phyloP scores from a whole-genome alignment of 1,140 invertebrate species.

The Bombus cullumanus region DNA sequence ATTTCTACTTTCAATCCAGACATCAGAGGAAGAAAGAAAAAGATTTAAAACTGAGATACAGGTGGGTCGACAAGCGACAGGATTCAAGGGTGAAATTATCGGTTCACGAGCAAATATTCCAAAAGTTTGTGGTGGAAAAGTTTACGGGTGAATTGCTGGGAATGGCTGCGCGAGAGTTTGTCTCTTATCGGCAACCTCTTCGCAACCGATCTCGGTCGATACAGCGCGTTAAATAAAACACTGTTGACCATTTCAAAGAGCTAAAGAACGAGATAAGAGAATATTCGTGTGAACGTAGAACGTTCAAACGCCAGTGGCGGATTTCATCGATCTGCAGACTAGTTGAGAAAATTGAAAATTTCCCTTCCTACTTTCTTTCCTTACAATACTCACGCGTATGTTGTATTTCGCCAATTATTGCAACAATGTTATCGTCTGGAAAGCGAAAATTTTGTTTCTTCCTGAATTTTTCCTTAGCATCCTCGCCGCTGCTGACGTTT shows the following conservation, averaged over 20 bases:
- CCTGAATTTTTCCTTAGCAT: not conserved
- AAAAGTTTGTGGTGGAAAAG: not conserved
- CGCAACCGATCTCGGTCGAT: not conserved
- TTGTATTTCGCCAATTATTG: not conserved
- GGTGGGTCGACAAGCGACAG: not conserved
- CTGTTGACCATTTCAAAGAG: not conserved
- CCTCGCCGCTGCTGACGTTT: no score
- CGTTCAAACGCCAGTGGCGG: not conserved
- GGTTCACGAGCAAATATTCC: not conserved
- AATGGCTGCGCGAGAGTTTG: not conserved
- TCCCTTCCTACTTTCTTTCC: not conserved
- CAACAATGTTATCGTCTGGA: not conserved
- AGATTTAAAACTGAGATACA: not conserved
- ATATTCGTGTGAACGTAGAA: not conserved
- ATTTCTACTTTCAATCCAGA: not conserved
- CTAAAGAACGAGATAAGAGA: not conserved
- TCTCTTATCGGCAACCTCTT: not conserved
- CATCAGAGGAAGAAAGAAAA: no score
- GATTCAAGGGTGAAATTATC: not conserved
- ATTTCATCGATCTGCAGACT: not conserved
- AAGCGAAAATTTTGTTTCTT: not conserved
- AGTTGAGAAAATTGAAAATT: not conserved
- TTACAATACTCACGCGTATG: no score
- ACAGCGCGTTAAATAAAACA: not conserved
- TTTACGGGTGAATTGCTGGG: not conserved